phyloP scores from a whole-genome alignment of 2,113 vertebrate genomes.

The Channa maculata region DNA sequence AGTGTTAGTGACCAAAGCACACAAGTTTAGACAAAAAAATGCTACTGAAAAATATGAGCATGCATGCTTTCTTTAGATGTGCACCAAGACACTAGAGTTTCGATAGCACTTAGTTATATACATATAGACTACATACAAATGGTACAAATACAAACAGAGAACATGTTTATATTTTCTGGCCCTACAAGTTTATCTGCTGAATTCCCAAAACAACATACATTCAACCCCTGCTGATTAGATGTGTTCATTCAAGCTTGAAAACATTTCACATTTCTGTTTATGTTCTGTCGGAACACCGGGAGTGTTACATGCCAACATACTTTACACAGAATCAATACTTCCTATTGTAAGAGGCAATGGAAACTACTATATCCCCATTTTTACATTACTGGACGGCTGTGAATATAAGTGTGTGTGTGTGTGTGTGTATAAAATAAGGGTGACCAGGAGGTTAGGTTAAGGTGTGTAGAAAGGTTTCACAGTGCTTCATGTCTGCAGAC shows the following conservation, averaged over 20 bases:
- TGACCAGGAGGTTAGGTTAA: constrained; percentile 51
- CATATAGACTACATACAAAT: constrained; percentile 37
- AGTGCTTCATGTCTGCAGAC: constrained; percentile 53
- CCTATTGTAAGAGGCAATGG: constrained; percentile 52
- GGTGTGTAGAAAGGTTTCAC: constrained; percentile 35
- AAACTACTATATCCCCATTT: constrained; percentile 57
- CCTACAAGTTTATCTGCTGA: constrained; percentile 63
- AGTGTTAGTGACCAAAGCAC: constrained; percentile 25
- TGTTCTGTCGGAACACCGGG: constrained; percentile 27
- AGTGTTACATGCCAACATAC: constrained; percentile 42
- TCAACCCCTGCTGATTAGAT: constrained; percentile 54
- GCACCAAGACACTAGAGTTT: constrained; percentile 18
- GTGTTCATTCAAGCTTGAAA: constrained; percentile 64
- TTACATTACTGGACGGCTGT: constrained; percentile 22
- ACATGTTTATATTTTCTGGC: constrained; percentile 62
- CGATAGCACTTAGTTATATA: constrained; percentile 30
- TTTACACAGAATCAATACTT: constrained; percentile 66
- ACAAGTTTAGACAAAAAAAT: constrained; percentile 24
- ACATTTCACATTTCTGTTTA: constrained; percentile 68
- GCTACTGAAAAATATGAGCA: constrained; percentile 5
- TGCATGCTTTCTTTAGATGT: neutral
- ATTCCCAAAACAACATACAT: constrained; percentile 64
- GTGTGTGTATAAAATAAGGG: constrained; percentile 40
- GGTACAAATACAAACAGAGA: constrained; percentile 46
- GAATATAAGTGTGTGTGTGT: constrained; percentile 23